A percentile compares a stretch with the other conserved stretches of the same genome.
phyloP scores from a whole-genome alignment of 2,113 vertebrate species.

The Piaya cayana region DNA sequence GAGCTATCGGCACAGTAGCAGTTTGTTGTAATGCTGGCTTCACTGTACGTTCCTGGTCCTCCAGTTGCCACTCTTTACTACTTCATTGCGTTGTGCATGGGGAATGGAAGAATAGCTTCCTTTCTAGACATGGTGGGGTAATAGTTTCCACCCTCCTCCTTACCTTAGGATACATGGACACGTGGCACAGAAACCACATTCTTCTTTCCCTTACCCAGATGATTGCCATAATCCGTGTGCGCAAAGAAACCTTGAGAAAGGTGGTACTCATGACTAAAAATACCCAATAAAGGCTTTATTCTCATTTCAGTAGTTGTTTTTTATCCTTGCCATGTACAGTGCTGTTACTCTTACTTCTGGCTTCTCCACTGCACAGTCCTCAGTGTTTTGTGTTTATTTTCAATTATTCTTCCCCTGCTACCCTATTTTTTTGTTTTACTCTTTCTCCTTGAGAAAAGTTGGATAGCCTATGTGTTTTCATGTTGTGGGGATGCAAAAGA shows the following conservation, averaged over 20 bases:
- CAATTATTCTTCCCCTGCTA: accelerated
- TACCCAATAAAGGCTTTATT: background rate
- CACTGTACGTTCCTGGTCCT: background rate
- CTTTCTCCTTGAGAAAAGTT: background rate
- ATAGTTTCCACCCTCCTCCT: background rate
- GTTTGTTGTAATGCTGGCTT: background rate
- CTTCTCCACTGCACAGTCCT: background rate
- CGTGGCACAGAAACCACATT: background rate
- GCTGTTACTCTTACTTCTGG: background rate
- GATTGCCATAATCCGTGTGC: background rate
- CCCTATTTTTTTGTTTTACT: background rate
- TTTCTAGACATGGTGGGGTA: background rate
- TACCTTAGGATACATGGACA: background rate
- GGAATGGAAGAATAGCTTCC: background rate
- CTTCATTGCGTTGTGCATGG: background rate
- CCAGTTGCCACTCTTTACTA: background rate
- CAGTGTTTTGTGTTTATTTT: background rate
- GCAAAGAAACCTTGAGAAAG: background rate
- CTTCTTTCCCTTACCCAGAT: background rate
- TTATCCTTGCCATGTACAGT: background rate
- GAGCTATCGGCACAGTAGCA: background rate
- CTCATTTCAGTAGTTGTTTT: background rate
- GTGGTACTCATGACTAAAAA: background rate
- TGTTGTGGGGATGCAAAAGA: background rate
- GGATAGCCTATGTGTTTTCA: background rate